Conservation (phyloP, 2,113 vertebrate species). For the Tonatia bakeri region DNA sequence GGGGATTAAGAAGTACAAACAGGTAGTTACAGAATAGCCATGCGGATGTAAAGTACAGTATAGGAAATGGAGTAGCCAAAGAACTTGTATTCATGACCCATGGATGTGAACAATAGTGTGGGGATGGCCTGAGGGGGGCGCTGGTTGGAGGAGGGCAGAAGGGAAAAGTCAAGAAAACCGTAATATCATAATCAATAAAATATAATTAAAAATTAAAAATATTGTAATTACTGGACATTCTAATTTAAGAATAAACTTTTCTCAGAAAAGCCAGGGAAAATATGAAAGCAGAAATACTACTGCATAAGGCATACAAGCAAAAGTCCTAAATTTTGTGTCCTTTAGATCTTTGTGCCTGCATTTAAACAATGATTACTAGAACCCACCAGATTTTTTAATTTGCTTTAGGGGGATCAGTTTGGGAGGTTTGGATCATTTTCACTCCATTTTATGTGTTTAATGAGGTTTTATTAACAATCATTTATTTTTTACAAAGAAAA, state of each 20-base stretch:
- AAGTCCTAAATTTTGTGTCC: not conserved
- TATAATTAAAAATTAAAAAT: not conserved
- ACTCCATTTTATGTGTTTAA: not conserved
- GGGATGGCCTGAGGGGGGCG: too few species aligned
- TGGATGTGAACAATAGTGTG: too few species aligned
- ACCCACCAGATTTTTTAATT: not conserved
- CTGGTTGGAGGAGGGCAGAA: too few species aligned
- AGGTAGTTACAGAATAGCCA: too few species aligned
- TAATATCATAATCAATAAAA: too few species aligned
- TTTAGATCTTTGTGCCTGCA: not conserved
- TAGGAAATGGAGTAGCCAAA: too few species aligned
- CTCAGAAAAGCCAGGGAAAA: not conserved
- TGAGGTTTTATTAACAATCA: not conserved
- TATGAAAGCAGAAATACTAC: not conserved
- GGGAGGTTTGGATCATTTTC: not conserved
- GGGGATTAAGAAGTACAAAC: too few species aligned
- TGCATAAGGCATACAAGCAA: not conserved
- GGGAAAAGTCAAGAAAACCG: too few species aligned
- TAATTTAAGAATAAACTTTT: not conserved
- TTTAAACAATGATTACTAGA: not conserved
- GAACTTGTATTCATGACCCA: too few species aligned
- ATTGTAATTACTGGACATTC: not conserved
- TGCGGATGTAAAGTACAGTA: too few species aligned
- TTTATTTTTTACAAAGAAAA: not conserved
- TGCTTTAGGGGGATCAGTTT: not conserved